Percentiles rank a stretch among this genome's conserved stretches.
Conservation (phyloP, 2,797 vertebrate species). For the Myotis daubentonii region DNA sequence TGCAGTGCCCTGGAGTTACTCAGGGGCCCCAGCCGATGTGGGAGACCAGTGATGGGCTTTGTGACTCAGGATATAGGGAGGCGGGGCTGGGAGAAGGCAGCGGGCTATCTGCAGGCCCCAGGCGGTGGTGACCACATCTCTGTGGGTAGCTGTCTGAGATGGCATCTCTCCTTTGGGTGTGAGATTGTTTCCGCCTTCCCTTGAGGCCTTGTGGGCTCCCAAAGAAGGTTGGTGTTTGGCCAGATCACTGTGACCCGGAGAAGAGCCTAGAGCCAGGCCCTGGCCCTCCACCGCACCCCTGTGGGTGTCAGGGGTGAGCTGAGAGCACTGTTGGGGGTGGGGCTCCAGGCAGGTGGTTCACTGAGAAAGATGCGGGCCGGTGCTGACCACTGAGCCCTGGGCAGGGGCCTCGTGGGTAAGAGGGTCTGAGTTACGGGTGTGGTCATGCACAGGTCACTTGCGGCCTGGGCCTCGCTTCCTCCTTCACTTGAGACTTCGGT, state of each 20-base stretch:
- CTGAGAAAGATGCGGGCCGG: not conserved
- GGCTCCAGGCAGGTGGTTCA: not conserved
- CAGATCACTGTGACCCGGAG: not conserved
- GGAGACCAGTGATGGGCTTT: not conserved
- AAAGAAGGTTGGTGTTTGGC: not conserved
- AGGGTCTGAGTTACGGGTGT: not conserved
- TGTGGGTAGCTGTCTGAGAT: not conserved
- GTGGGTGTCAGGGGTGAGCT: not conserved
- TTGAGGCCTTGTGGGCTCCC: not conserved
- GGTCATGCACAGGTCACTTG: no score
- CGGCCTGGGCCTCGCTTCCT: not conserved
- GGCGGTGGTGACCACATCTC: not conserved
- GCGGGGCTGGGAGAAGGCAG: no score
- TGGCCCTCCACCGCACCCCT: not conserved
- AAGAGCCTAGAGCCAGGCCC: not conserved
- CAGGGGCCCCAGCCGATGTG: not conserved
- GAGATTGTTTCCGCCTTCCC: not conserved
- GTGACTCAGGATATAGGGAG: not conserved
- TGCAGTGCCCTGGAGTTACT: not conserved
- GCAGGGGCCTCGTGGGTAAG: not conserved
- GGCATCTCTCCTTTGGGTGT: not conserved
- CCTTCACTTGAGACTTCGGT: not conserved
- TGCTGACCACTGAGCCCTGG: not conserved
- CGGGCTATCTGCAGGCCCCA: not conserved
- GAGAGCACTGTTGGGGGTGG: no score